A percentile compares a stretch with the other conserved stretches of the same genome.
These are phyloP conservation scores for Baryphthengus martii DNA, from an alignment of 2,113 vertebrate genomes.

Conservation along the genomic window DNA sequence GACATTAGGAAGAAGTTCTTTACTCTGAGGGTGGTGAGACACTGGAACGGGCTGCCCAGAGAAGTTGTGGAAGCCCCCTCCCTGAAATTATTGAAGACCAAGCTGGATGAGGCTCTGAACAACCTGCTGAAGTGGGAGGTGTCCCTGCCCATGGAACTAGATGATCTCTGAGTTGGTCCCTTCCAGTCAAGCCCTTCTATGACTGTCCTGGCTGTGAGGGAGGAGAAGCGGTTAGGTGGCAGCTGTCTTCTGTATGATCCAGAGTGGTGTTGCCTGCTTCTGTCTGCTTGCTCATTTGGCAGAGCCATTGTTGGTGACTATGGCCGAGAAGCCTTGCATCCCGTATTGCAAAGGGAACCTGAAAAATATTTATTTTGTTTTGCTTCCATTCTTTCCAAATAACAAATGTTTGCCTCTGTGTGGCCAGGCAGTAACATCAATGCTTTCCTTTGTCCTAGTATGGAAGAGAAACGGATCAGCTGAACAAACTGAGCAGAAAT, in stretches of 20 bases:
- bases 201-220: rapidly evolving
- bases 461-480: constrained; percentile 93
- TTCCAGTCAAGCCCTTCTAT: too few relatives aligned
- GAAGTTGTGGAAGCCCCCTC: too few relatives aligned
- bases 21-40: too few relatives aligned
- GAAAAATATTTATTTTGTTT: background rate
- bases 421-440: background rate
- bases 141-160: too few relatives aligned
- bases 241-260: background rate
- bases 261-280: background rate
- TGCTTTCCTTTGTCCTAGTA: constrained; percentile 78
- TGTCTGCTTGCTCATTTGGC: background rate
- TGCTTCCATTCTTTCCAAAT: background rate
- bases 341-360: background rate
- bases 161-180: too few relatives aligned
- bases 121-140: too few relatives aligned
- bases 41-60: too few relatives aligned
- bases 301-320: background rate
- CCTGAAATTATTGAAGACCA: too few relatives aligned
- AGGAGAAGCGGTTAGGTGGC: background rate
- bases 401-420: background rate
- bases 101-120: too few relatives aligned
- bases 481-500: constrained; percentile 92
- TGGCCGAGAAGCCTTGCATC: background rate
- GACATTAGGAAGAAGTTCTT: too few relatives aligned